Conservation (phyloP, 2,113 vertebrate species). For the Synchiropus splendidus region DNA sequence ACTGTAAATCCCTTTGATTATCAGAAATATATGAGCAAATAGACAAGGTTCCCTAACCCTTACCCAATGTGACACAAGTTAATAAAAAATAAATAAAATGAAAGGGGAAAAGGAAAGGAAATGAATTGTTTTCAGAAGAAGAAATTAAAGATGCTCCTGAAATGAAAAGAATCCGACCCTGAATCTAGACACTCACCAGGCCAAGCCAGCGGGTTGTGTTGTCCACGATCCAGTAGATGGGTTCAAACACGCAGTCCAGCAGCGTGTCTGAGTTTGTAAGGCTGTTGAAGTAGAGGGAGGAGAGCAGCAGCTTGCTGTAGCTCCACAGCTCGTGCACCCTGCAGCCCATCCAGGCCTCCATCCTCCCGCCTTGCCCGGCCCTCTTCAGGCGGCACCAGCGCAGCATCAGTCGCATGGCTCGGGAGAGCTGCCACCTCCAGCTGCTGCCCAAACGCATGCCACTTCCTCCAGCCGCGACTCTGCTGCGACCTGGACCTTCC, state of each 20-base stretch:
- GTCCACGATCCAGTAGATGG: conserved; percentile 94
- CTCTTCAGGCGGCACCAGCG: conserved; percentile 74
- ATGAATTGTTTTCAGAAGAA: no score
- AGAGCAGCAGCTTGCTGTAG: conserved; percentile 77
- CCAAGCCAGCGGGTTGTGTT: conserved; percentile 93
- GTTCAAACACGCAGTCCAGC: conserved; percentile 88
- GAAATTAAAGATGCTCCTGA: no score
- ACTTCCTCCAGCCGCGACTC: conserved; percentile 13
- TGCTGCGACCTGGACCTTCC: conserved; percentile 40
- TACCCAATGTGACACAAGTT: no score
- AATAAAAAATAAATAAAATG: no score
- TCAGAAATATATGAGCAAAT: no score
- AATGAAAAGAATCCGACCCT: no score
- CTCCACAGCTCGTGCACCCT: conserved; percentile 67
- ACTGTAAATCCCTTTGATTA: no score
- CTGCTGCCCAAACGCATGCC: conserved; percentile 69
- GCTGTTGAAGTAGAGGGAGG: conserved; percentile 82
- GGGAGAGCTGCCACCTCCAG: conserved; percentile 73
- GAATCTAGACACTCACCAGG: conserved; percentile 72
- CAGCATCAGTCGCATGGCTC: conserved; percentile 74
- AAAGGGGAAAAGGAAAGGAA: no score
- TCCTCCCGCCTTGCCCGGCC: conserved; percentile 37
- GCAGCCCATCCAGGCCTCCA: conserved; percentile 30
- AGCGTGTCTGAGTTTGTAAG: conserved; percentile 79
- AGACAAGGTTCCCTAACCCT: no score